These are phyloP conservation scores for Tringa solitaria DNA, from an alignment of 2,113 vertebrate species.

Conservation along the genomic window DNA sequence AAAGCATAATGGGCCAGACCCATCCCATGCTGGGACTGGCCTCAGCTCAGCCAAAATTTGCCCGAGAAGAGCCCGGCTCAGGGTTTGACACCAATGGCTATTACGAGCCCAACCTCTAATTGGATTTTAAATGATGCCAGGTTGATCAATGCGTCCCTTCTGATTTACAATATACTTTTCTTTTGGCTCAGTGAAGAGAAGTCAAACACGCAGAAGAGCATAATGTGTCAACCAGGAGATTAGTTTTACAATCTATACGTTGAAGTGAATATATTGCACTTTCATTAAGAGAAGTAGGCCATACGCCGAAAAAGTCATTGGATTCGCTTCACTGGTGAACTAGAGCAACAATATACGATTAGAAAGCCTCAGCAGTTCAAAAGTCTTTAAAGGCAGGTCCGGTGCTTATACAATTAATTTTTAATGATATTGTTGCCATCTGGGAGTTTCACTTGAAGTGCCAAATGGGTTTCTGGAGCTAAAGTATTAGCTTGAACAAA, in stretches of 20 bases:
- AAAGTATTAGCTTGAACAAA: slow-evolving; percentile 57
- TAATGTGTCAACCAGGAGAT: slow-evolving; percentile 31
- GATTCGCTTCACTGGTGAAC: slow-evolving; percentile 69
- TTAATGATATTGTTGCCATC: slow-evolving; percentile 72
- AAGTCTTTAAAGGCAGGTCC: slow-evolving; percentile 69
- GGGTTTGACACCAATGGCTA: background rate
- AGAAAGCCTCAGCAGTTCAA: slow-evolving; percentile 70
- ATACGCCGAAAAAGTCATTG: slow-evolving; percentile 18
- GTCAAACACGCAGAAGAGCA: slow-evolving; percentile 16
- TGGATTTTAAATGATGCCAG: background rate
- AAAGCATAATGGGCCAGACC: background rate
- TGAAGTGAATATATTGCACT: slow-evolving; percentile 46
- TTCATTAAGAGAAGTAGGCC: slow-evolving; percentile 60
- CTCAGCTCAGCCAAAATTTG: background rate
- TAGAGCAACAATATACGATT: slow-evolving; percentile 62
- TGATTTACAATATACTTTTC: background rate
- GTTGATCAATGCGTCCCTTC: background rate
- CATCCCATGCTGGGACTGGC: fast-evolving
- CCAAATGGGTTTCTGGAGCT: slow-evolving; percentile 54
- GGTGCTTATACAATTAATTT: slow-evolving; percentile 74
- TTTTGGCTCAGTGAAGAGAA: background rate
- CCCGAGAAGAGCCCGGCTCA: background rate
- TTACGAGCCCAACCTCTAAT: background rate
- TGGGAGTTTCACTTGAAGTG: slow-evolving; percentile 63
- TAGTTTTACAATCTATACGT: slow-evolving; percentile 19